Conservation (phyloP, 2,113 vertebrate genomes). For the Rhinopomastus cyanomelas region DNA sequence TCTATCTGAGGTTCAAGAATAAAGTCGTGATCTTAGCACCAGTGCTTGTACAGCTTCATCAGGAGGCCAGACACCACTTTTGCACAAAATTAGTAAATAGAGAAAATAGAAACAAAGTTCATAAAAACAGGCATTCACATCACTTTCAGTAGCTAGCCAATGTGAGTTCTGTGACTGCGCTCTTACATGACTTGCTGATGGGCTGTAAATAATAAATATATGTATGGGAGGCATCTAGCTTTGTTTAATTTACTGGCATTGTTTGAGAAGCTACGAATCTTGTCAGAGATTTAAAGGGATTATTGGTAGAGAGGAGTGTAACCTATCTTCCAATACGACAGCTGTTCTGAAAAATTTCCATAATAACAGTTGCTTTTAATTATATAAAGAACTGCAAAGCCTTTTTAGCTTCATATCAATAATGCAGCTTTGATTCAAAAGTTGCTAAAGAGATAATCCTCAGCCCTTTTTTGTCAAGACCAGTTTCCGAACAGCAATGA, state of each 20-base stretch:
- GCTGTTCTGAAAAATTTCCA: constrained; percentile 59
- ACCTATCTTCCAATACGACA: constrained; percentile 60
- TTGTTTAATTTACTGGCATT: constrained; percentile 44
- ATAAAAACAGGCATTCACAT: neutral
- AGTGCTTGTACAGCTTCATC: neutral
- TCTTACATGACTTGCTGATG: neutral
- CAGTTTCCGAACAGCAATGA: constrained; percentile 38
- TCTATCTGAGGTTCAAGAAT: neutral
- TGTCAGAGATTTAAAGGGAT: constrained; percentile 71
- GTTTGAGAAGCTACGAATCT: constrained; percentile 49
- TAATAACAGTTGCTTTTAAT: constrained; percentile 72
- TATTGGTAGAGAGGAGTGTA: constrained; percentile 50
- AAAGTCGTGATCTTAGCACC: neutral
- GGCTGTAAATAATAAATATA: constrained; percentile 20
- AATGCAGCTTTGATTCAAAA: constrained; percentile 70
- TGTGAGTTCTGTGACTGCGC: neutral
- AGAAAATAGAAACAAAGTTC: neutral
- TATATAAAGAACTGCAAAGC: constrained; percentile 65
- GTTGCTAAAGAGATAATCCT: constrained; percentile 66
- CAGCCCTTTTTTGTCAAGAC: constrained; percentile 29
- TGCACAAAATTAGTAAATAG: neutral
- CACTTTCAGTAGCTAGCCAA: neutral
- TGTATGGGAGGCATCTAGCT: constrained; percentile 27
- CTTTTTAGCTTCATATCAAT: constrained; percentile 66
- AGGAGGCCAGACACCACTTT: neutral